A percentile compares a stretch with the other conserved stretches of the same genome.
These are phyloP conservation scores for Paramacrobiotus metropolitanus DNA, from an alignment of 1,140 invertebrate genomes.

Conservation along the genomic window DNA sequence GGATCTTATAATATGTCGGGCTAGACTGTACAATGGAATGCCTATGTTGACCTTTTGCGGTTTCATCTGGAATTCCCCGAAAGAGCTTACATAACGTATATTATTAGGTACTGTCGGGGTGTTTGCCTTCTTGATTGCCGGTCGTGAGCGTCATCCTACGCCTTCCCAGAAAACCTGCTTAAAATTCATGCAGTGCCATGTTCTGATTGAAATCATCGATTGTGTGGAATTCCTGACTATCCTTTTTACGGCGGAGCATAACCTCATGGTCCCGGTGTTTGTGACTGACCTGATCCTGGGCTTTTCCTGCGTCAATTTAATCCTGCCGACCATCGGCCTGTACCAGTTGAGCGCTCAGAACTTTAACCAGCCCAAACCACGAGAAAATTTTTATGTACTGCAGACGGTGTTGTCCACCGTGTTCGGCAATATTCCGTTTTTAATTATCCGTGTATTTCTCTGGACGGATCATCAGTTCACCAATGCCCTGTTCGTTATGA, in stretches of 20 bases:
- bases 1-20: too few species aligned
- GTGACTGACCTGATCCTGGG: neutral
- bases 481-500: slow-evolving; percentile 4
- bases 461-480: slow-evolving; percentile 4
- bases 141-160: neutral
- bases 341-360: neutral
- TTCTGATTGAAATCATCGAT: neutral
- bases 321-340: neutral
- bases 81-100: too few species aligned
- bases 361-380: neutral
- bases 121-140: neutral
- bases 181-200: neutral
- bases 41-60: too few species aligned
- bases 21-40: too few species aligned
- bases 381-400: neutral
- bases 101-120: neutral
- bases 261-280: neutral
- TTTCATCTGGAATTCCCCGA: too few species aligned
- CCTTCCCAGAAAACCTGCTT: neutral
- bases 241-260: slow-evolving; percentile 1
- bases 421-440: neutral
- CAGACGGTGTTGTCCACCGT: neutral
- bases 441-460: neutral
- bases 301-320: neutral
- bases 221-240: slow-evolving; percentile 1